phyloP scores from a whole-genome alignment of 2,888 invertebrate species.

The Halictus quadricinctus region DNA sequence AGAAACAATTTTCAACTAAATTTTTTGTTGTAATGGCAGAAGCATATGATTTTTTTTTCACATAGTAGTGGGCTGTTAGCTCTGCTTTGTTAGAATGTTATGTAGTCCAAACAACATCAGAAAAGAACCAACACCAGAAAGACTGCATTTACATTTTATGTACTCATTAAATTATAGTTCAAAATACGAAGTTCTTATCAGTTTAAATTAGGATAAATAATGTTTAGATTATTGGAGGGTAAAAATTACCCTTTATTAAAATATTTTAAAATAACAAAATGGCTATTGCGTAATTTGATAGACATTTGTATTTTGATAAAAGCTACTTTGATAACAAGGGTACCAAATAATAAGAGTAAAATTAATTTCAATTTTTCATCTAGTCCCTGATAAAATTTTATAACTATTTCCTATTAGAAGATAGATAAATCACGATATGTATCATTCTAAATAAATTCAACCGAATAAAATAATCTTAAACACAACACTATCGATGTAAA shows the following conservation, averaged over 20 bases:
- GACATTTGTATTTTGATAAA: constrained; percentile 46
- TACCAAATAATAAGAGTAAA: constrained; percentile 41
- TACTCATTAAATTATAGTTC: constrained; percentile 63
- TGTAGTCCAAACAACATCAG: constrained; percentile 75
- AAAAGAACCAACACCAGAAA: constrained; percentile 80
- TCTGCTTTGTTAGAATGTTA: constrained; percentile 79
- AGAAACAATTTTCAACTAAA: constrained; percentile 50
- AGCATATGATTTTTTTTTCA: constrained; percentile 66
- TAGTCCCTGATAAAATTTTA: constrained; percentile 71
- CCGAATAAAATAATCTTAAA: constrained; percentile 55
- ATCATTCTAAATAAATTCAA: constrained; percentile 53
- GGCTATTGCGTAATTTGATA: constrained; percentile 58
- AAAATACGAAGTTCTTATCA: constrained; percentile 64
- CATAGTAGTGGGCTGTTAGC: constrained; percentile 75
- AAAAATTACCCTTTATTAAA: constrained; percentile 55
- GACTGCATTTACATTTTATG: constrained; percentile 67
- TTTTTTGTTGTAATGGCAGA: constrained; percentile 65
- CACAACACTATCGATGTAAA: constrained; percentile 43
- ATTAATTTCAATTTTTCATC: constrained; percentile 70
- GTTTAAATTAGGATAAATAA: constrained; percentile 71
- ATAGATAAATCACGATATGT: constrained; percentile 48
- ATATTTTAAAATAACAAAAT: constrained; percentile 48
- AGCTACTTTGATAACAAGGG: constrained; percentile 36
- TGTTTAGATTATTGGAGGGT: constrained; percentile 59
- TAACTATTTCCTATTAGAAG: constrained; percentile 46